Evolutionary conservation across 2,113 vertebrate genomes (phyloP), one percentile per base, ranked within the genome.

Genomic region (Lampris incognitus): DNA sequence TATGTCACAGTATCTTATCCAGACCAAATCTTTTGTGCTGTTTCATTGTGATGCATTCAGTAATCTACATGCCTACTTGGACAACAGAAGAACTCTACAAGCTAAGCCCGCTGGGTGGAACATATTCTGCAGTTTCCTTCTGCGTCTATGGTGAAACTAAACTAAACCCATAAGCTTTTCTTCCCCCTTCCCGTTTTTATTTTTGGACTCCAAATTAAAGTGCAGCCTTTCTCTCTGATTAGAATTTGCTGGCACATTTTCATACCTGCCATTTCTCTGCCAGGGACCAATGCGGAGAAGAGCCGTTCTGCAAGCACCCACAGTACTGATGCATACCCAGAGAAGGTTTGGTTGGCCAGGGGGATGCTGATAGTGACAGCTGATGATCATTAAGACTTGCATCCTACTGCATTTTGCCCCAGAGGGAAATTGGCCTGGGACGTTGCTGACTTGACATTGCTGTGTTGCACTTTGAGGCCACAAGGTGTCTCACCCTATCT

Each of bases 31-130:
- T 49, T 2, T 75, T 4, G 63, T 83, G 72, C 71, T 24, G 24
- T 24, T 24, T 24, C 24, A 68, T 49, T 76, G 72, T 76, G 68
- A 76, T 49, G 81, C 63, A 38, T 78, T 46, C 63, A 56, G 40
- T 82, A 88, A 88, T 87, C 91, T 82, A 89, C 84, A 89, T 88
- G 85, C 88, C 91, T 82, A 89, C 84, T 90, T 88, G 85, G 63
- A 86, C 81, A 79, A 74, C 11, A 71, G 56, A 86, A 37, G 39
- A 74, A 59, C 78, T 54, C 70, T 87, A 41, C 57, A 58, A 74
- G 51, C 64, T 59, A 9, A 62, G 77, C 72, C 66, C 82, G 87
- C 74, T 87, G 81, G 51, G 60, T 66, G 76, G 44, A 77, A 58
- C 38, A 5, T 37, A n/a, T 52, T 13, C 51, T 52, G 9, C 1